Conservation (phyloP, 2,888 invertebrate species). For the Hemicrepidius hirtus region DNA sequence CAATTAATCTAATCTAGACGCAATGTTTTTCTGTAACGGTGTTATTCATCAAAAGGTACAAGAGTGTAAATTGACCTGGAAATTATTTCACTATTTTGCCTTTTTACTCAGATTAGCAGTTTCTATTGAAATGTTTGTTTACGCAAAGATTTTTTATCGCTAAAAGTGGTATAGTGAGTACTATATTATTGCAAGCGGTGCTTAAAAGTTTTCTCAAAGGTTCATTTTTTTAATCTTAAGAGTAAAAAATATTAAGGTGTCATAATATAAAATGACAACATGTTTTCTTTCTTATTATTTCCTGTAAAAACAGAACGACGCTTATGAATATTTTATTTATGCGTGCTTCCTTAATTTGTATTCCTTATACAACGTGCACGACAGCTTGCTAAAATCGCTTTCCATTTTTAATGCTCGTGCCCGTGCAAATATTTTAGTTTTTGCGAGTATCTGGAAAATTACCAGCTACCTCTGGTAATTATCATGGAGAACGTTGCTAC, state of each 20-base stretch:
- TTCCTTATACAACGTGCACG: not conserved
- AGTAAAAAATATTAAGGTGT: too few species aligned
- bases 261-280: too few species aligned
- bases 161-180: too few species aligned
- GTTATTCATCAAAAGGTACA: not conserved
- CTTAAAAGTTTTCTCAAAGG: too few species aligned
- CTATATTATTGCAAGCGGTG: too few species aligned
- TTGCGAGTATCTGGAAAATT: conserved; percentile 6
- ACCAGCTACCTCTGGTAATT: conserved; percentile 31
- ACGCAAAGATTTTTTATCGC: too few species aligned
- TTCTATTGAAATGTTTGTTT: too few species aligned
- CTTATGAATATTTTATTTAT: not conserved
- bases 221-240: too few species aligned
- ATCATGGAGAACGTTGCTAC: conserved; percentile 11
- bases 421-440: conserved; percentile 14
- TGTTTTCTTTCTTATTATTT: too few species aligned
- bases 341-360: not conserved
- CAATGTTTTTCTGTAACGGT: not conserved
- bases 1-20: not conserved
- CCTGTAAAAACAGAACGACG: too few species aligned
- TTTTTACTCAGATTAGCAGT: too few species aligned
- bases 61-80: not conserved
- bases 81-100: not conserved
- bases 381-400: not conserved
- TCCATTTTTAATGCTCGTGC: not conserved